Conservation (phyloP, 2,797 vertebrate species). For the Spatula clypeata region DNA sequence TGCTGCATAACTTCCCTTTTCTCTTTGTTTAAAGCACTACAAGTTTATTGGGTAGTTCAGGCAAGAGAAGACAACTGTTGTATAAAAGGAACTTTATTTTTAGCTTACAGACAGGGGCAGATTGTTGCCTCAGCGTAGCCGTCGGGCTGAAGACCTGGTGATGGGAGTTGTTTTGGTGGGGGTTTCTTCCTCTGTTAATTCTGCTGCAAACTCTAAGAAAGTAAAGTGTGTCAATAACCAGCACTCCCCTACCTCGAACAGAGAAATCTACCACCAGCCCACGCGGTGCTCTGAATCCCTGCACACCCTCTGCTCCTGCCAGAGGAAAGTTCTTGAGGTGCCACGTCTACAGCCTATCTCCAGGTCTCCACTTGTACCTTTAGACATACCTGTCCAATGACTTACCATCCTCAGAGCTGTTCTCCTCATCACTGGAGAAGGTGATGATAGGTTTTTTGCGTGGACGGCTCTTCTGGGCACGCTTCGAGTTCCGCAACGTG, state of each 20-base stretch:
- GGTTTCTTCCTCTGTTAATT: constrained; percentile 91
- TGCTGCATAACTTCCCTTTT: background rate
- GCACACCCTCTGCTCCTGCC: background rate
- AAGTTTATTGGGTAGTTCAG: background rate
- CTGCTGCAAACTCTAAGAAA: constrained; percentile 81
- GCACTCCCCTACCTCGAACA: background rate
- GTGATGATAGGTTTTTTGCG: constrained; percentile 81
- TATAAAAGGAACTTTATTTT: constrained; percentile 35
- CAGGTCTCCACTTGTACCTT: background rate
- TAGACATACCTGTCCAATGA: accelerated
- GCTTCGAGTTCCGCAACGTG: constrained; percentile 21
- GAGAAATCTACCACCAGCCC: background rate
- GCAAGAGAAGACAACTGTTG: background rate
- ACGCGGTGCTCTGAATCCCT: background rate
- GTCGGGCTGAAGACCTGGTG: constrained; percentile 86
- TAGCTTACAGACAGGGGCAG: background rate
- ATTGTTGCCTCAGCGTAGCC: constrained; percentile 9
- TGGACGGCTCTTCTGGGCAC: constrained; percentile 35
- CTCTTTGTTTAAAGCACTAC: background rate
- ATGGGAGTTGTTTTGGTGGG: constrained; percentile 95
- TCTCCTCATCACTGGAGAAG: constrained; percentile 94
- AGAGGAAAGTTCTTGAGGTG: background rate
- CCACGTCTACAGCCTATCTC: background rate
- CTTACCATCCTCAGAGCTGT: constrained; percentile 83
- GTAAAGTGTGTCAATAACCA: background rate